Conservation (phyloP, 2,888 invertebrate species). For the Entomobrya multifasciata region DNA sequence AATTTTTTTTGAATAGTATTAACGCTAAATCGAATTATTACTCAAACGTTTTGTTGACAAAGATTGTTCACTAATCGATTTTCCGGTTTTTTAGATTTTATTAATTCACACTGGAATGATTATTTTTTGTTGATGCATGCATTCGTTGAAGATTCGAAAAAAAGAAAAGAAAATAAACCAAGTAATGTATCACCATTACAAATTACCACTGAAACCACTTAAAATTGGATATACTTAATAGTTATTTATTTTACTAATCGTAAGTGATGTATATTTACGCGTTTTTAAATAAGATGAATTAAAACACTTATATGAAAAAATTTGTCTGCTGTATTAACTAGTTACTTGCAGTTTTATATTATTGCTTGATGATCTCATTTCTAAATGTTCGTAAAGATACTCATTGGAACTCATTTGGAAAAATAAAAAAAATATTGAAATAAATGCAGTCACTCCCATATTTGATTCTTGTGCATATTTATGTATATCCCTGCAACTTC, state of each 20-base stretch:
- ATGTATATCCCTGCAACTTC: not conserved
- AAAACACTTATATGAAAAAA: not conserved
- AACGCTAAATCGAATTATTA: too few species aligned
- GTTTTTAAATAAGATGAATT: not conserved
- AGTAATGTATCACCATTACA: not conserved
- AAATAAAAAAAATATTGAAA: too few species aligned
- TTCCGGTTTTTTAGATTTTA: not conserved
- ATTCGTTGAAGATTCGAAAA: not conserved
- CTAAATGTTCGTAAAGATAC: too few species aligned
- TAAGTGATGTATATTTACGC: not conserved
- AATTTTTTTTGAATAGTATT: not conserved
- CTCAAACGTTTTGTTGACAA: not conserved
- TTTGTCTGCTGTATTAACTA: not conserved
- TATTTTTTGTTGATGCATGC: not conserved
- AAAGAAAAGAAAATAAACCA: not conserved
- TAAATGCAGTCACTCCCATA: too few species aligned
- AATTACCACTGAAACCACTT: not conserved
- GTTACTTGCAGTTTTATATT: not conserved
- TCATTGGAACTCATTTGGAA: too few species aligned
- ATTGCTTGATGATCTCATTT: not conserved
- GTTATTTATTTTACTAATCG: not conserved
- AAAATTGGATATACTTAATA: not conserved
- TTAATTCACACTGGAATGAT: not conserved
- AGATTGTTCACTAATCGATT: conserved; percentile 7
- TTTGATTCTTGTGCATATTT: too few species aligned